Conservation (phyloP, 2,888 invertebrate species). For the Ischnus inquisitorius region DNA sequence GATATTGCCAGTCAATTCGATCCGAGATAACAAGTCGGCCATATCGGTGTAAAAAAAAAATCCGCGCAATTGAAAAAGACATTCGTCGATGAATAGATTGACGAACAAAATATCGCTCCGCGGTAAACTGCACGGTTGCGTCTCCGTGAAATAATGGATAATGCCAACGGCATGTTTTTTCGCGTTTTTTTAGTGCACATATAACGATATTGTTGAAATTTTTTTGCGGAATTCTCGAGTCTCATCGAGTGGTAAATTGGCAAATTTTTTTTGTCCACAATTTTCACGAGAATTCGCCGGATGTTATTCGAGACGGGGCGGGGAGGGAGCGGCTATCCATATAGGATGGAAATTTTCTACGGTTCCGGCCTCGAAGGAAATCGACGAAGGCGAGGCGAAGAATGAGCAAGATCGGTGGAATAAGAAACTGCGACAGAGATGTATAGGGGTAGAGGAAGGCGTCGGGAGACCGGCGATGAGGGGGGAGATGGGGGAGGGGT, state of each 20-base stretch:
- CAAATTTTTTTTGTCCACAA: constrained; percentile 32
- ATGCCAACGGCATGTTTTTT: no score
- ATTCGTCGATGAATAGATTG: constrained; percentile 1
- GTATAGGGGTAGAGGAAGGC: constrained; percentile 15
- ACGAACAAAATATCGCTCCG: background rate
- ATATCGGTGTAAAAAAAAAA: background rate
- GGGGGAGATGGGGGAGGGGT: background rate
- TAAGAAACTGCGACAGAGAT: constrained; percentile 15
- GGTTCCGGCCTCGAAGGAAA: constrained; percentile 47
- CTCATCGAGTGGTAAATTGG: constrained; percentile 38
- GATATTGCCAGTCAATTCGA: constrained; percentile 63
- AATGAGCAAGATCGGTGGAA: constrained; percentile 24
- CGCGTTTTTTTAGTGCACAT: no score
- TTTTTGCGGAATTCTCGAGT: background rate
- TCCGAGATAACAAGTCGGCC: constrained; percentile 22
- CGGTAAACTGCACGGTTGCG: background rate
- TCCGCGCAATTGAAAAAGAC: background rate
- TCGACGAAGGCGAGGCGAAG: constrained; percentile 38
- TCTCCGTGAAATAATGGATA: background rate
- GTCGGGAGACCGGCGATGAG: background rate
- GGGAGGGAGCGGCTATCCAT: background rate
- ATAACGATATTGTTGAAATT: background rate
- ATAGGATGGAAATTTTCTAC: constrained; percentile 68
- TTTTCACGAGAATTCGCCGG: constrained; percentile 25
- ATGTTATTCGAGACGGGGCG: constrained; percentile 54